A percentile compares a stretch with the other conserved stretches of the same genome.
Conservation (phyloP, 2,797 vertebrate species). For the Microhierax caerulescens region DNA sequence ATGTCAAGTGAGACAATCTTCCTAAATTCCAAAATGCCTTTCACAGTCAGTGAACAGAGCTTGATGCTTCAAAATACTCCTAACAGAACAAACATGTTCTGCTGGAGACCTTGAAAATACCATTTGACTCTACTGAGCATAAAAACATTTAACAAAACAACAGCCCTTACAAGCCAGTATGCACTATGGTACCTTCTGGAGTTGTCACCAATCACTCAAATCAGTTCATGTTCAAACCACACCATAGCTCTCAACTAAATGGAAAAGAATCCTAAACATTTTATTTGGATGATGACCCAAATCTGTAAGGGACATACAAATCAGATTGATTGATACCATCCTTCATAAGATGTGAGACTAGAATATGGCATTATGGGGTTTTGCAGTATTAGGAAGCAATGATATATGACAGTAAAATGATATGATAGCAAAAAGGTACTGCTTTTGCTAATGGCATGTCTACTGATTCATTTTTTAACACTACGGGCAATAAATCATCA, state of each 20-base stretch:
- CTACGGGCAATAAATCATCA: not conserved
- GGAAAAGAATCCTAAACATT: not conserved
- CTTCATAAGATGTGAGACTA: not conserved
- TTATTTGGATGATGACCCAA: not conserved
- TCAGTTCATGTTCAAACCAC: not conserved
- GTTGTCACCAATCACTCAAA: not conserved
- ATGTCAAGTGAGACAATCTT: not conserved
- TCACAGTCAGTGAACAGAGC: not conserved
- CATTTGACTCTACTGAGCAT: not conserved
- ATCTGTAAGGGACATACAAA: not conserved
- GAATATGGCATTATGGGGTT: not conserved
- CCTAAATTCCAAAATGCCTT: not conserved
- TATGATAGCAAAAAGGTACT: not conserved
- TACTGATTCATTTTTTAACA: not conserved
- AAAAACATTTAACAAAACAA: not conserved
- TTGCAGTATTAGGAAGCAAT: not conserved
- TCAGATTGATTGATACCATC: not conserved
- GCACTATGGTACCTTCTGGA: not conserved
- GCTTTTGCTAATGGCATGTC: not conserved
- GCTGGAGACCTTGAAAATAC: not conserved
- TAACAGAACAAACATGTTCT: not conserved
- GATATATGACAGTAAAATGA: not conserved
- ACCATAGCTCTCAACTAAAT: not conserved
- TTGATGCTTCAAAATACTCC: not conserved
- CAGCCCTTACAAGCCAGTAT: not conserved